phyloP scores from a whole-genome alignment of 2,888 invertebrate genomes.

The Drosophila cyrtoloma region DNA sequence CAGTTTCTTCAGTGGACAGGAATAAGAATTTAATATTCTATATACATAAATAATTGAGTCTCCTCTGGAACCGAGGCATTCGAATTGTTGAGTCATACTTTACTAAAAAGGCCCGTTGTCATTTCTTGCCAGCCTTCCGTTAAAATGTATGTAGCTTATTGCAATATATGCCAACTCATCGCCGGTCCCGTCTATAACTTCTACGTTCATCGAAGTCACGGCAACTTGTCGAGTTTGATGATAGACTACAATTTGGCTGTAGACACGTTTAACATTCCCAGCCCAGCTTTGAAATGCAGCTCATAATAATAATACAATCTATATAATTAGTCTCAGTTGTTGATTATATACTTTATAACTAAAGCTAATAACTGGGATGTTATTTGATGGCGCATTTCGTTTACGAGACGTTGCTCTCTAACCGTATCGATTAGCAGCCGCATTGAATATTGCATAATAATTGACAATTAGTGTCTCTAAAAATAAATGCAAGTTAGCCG shows the following conservation, averaged over 20 bases:
- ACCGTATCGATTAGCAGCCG: not conserved
- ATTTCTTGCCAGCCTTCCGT: not conserved
- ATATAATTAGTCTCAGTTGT: constrained; percentile 31
- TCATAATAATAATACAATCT: constrained; percentile 15
- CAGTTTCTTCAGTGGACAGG: not conserved
- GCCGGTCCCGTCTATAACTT: constrained; percentile 6
- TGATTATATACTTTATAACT: constrained; percentile 40
- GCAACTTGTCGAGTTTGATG: constrained; percentile 1
- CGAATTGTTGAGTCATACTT: not conserved
- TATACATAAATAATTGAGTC: not conserved
- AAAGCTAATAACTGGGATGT: constrained; percentile 21
- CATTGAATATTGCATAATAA: not conserved
- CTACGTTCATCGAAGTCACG: constrained; percentile 34
- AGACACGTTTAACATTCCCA: constrained; percentile 12
- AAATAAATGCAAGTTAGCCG: not conserved
- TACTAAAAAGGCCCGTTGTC: constrained; percentile 9
- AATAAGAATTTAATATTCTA: not conserved
- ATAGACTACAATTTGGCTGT: constrained; percentile 17
- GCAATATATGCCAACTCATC: constrained; percentile 17
- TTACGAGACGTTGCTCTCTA: not conserved
- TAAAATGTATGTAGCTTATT: not conserved
- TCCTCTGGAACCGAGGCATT: too few relatives aligned
- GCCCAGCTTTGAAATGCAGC: constrained; percentile 16
- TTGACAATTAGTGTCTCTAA: constrained; percentile 4
- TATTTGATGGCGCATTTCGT: not conserved